These are phyloP conservation scores for Anastatus disparis DNA, from an alignment of 1,140 invertebrate genomes.

Conservation along the genomic window DNA sequence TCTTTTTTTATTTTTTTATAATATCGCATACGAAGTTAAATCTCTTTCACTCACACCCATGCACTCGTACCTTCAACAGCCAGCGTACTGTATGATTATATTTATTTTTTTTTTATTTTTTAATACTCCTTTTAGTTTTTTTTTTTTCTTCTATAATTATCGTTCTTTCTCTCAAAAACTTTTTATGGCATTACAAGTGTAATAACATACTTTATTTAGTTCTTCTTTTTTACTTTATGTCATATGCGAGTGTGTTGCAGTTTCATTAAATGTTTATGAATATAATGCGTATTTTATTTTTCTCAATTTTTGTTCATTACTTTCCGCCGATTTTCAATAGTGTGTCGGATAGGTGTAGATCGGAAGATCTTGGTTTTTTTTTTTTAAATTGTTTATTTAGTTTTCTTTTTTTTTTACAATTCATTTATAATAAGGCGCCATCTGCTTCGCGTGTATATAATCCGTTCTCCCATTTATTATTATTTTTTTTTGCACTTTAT, in stretches of 20 bases:
- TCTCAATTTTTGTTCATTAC: too few relatives aligned
- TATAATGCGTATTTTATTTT: not conserved
- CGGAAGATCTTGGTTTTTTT: not conserved
- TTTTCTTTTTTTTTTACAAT: slow-evolving; percentile 13
- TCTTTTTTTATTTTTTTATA: too few relatives aligned
- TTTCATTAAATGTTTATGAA: slow-evolving; percentile 9
- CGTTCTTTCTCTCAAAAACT: not conserved
- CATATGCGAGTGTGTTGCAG: slow-evolving; percentile 10
- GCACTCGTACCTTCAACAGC: too few relatives aligned
- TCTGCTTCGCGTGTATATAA: slow-evolving; percentile 1
- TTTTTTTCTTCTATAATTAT: not conserved
- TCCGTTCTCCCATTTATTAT: not conserved
- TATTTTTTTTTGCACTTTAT: too few relatives aligned
- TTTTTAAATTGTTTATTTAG: not conserved
- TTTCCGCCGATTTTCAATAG: not conserved
- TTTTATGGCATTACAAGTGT: slow-evolving; percentile 18
- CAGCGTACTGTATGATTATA: too few relatives aligned
- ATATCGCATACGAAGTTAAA: too few relatives aligned
- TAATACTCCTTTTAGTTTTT: not conserved
- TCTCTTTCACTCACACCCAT: slow-evolving; percentile 19
- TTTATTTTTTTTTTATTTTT: too few relatives aligned
- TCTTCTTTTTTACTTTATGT: not conserved
- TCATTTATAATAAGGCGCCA: slow-evolving; percentile 31
- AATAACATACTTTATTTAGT: too few relatives aligned
- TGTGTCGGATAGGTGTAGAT: not conserved